phyloP scores from a whole-genome alignment of 30 jellyfish, hydroid and myxozoan genomes.

The Mastigias papua region DNA sequence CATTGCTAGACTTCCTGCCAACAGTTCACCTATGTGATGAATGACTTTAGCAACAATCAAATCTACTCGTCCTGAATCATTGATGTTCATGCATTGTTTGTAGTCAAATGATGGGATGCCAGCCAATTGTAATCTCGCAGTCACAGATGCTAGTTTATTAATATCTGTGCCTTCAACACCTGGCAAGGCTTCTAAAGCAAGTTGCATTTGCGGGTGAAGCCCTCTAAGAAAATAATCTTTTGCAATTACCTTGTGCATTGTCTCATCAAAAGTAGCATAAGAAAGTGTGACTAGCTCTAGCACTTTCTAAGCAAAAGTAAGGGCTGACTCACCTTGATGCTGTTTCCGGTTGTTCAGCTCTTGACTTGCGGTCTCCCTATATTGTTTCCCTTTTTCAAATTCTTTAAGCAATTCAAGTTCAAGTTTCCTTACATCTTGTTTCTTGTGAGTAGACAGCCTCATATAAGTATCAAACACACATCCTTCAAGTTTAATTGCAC shows the following conservation, averaged over 20 bases:
- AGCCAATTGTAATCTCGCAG: constrained; percentile 11
- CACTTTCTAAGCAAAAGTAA: constrained; percentile 22
- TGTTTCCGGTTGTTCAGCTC: constrained; percentile 38
- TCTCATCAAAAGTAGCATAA: constrained; percentile 18
- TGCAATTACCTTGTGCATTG: constrained; percentile 8
- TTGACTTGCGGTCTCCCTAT: constrained; percentile 37
- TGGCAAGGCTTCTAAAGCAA: constrained; percentile 20
- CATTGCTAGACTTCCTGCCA: background rate
- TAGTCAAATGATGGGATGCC: constrained; percentile 18
- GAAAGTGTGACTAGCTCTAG: constrained; percentile 7
- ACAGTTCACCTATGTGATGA: background rate
- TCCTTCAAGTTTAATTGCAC: constrained; percentile 31
- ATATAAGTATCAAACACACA: constrained; percentile 32
- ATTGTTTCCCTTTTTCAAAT: constrained; percentile 44
- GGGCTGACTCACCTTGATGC: constrained; percentile 29
- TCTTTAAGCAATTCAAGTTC: constrained; percentile 11
- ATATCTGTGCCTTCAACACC: background rate
- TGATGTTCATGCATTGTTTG: constrained; percentile 1
- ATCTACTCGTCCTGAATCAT: constrained; percentile 6
- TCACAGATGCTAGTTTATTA: background rate
- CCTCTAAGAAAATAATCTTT: constrained; percentile 36
- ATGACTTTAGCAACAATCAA: constrained; percentile 11
- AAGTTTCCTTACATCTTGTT: background rate
- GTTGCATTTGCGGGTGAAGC: constrained; percentile 34
- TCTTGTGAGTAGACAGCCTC: constrained; percentile 1